These are phyloP conservation scores for Drosophila sucinea DNA, from an alignment of 1,140 invertebrate species.

Conservation along the genomic window DNA sequence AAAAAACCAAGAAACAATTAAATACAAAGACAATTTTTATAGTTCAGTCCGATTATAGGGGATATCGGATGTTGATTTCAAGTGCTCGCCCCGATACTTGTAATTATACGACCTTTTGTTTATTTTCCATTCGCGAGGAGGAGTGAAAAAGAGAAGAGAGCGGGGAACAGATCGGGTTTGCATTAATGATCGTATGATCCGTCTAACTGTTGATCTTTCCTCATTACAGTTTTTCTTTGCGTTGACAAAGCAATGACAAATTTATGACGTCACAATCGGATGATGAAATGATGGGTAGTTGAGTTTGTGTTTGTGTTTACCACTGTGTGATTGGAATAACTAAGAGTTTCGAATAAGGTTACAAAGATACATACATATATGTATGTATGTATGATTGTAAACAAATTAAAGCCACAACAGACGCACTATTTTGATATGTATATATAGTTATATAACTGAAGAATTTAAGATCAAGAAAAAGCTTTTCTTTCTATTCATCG, in stretches of 20 bases:
- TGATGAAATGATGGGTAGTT: background rate
- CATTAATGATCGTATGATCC: slow-evolving; percentile 5
- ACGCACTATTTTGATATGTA: too few species aligned
- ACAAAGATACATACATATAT: background rate
- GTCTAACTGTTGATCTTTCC: slow-evolving; percentile 2
- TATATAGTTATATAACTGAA: too few species aligned
- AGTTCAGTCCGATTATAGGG: slow-evolving; percentile 15
- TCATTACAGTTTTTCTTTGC: background rate
- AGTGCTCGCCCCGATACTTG: background rate
- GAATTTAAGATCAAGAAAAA: too few species aligned
- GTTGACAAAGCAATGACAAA: background rate
- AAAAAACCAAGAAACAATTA: background rate
- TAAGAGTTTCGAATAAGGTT: background rate
- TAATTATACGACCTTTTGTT: slow-evolving; percentile 24
- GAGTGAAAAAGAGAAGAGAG: background rate
- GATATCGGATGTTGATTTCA: slow-evolving; percentile 3
- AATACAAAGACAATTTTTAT: slow-evolving; percentile 1
- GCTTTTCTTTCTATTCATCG: too few species aligned
- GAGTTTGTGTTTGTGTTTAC: too few species aligned
- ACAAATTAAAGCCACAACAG: too few species aligned
- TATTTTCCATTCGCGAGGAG: slow-evolving; percentile 5
- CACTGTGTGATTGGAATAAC: slow-evolving; percentile 6
- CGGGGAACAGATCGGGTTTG: background rate
- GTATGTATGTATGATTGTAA: too few species aligned
- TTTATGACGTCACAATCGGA: background rate